Evolutionary conservation across 2,797 vertebrate genomes (phyloP).

Genomic region (Eulemur mongoz): DNA sequence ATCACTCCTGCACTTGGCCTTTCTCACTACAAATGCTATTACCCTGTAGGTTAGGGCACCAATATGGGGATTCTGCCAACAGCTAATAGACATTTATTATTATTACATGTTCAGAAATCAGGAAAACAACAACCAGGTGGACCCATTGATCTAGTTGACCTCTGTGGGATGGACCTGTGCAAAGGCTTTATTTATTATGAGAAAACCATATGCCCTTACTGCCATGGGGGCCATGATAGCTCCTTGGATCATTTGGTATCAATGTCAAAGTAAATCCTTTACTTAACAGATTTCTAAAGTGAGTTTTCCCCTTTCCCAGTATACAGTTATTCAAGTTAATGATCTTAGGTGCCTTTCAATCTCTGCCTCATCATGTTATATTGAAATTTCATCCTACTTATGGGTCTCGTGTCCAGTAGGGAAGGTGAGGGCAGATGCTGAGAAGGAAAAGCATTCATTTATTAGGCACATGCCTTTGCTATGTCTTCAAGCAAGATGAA

Average conservation of each 20-base stretch:
- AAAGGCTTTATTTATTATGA: background rate
- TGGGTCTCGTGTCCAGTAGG: background rate
- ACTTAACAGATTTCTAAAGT: background rate
- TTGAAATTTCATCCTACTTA: background rate
- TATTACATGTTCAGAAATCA: background rate
- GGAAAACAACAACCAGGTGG: background rate
- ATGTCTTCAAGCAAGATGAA: background rate
- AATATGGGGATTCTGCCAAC: background rate
- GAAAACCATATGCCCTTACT: background rate
- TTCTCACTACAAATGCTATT: background rate
- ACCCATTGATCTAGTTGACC: background rate
- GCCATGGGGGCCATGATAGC: background rate
- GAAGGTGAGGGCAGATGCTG: background rate
- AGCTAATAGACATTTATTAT: background rate
- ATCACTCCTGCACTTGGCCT: background rate
- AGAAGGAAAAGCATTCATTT: background rate
- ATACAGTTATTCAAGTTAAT: background rate
- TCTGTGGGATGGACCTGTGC: background rate
- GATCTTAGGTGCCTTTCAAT: background rate
- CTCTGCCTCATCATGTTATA: background rate
- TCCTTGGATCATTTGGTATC: background rate
- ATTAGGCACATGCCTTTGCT: background rate
- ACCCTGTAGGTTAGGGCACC: background rate
- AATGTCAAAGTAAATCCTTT: background rate
- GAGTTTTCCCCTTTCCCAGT: background rate